A percentile compares a stretch with the other conserved stretches of the same genome.
Evolutionary conservation across 2,113 vertebrate species (phyloP).

Genomic region (Lagopus leucura): DNA sequence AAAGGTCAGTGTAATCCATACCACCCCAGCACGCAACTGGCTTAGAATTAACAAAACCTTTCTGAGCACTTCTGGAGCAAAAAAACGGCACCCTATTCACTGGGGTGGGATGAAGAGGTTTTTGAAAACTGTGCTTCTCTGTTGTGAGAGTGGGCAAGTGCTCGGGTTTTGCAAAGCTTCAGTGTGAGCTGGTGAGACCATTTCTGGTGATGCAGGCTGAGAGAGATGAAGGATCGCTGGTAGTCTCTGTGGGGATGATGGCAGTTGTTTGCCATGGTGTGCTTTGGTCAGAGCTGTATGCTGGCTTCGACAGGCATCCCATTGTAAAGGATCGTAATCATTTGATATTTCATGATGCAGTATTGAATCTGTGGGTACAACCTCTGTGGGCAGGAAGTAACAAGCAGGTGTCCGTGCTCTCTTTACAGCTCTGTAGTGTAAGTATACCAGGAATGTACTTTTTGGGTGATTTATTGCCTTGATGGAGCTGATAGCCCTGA

Average conservation of each 20-base stretch:
- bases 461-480: not conserved
- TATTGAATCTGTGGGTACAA: not conserved
- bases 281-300: not conserved
- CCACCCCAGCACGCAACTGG: not conserved
- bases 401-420: not conserved
- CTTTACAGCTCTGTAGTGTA: rapidly evolving
- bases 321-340: not conserved
- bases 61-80: not conserved
- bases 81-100: not conserved
- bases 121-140: rapidly evolving
- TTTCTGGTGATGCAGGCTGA: rapidly evolving
- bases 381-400: not conserved
- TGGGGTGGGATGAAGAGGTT: rapidly evolving
- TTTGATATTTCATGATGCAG: not conserved
- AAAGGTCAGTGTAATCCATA: conserved; percentile 53
- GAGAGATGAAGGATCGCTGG: not conserved
- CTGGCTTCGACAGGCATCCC: not conserved
- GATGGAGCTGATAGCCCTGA: not conserved
- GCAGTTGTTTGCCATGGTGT: rapidly evolving
- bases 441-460: not conserved
- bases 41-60: conserved; percentile 30
- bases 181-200: not conserved
- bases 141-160: not conserved
- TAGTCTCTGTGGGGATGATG: rapidly evolving
- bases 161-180: rapidly evolving